phyloP scores from a whole-genome alignment of 2,113 vertebrate species.

The Rhizomys pruinosus region DNA sequence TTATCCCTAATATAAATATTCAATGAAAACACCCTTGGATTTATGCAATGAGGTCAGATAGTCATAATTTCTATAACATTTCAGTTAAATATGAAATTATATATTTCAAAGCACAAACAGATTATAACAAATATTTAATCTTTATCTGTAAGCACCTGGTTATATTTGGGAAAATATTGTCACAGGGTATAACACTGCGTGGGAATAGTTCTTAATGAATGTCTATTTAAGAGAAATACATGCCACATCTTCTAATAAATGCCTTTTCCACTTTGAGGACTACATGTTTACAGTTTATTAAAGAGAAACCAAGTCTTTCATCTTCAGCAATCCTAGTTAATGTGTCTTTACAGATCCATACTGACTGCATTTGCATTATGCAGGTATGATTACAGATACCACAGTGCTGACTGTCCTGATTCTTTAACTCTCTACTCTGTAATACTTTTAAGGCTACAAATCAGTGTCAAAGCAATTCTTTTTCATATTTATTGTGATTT shows the following conservation, averaged over 20 bases:
- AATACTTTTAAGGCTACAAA: constrained; percentile 9
- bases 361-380: constrained; percentile 38
- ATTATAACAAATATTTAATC: background rate
- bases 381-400: background rate
- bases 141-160: constrained; percentile 29
- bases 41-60: background rate
- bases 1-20: constrained; percentile 30
- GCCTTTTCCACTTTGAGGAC: constrained; percentile 67
- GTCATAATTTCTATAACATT: constrained; percentile 23
- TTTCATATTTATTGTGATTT: constrained; percentile 58
- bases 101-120: background rate
- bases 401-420: background rate
- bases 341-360: constrained; percentile 64
- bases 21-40: constrained; percentile 7
- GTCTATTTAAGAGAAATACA: constrained; percentile 58
- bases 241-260: constrained; percentile 65
- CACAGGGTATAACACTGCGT: background rate
- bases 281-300: constrained; percentile 72
- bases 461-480: background rate
- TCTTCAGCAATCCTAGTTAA: constrained; percentile 56
- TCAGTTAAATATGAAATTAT: constrained; percentile 17
- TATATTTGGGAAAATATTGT: background rate
- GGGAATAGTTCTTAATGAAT: constrained; percentile 49
- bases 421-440: constrained; percentile 39
- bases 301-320: constrained; percentile 78